phyloP scores from a whole-genome alignment of 2,797 vertebrate genomes.

The Limnodromus scolopaceus region DNA sequence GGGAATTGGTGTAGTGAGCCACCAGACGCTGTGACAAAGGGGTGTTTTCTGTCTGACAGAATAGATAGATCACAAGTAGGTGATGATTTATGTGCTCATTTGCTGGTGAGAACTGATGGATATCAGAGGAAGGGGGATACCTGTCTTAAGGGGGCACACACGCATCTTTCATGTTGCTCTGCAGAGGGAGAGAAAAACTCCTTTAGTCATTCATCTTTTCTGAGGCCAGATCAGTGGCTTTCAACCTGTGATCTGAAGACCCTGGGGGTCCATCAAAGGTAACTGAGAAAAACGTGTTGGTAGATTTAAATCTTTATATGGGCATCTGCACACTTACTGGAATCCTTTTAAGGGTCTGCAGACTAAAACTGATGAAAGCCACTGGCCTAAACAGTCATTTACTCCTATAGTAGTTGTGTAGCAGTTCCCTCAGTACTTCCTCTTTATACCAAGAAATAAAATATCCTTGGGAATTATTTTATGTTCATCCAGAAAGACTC shows the following conservation, averaged over 20 bases:
- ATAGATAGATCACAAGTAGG: not conserved
- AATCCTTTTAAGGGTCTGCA: not conserved
- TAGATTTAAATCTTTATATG: not conserved
- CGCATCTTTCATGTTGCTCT: not conserved
- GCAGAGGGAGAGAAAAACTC: not conserved
- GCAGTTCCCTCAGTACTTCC: not conserved
- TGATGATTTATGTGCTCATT: constrained; percentile 46
- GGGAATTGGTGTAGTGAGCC: not conserved
- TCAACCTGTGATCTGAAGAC: not conserved
- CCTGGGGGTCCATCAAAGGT: not conserved
- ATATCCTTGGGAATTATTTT: not conserved
- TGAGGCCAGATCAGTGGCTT: not conserved
- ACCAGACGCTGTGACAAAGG: not conserved
- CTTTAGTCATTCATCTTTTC: not conserved
- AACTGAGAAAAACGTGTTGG: not conserved
- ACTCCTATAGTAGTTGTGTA: not conserved
- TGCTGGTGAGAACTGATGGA: not conserved
- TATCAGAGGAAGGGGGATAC: not conserved
- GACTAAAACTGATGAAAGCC: not conserved
- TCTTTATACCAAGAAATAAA: not conserved
- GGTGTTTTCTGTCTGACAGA: constrained; percentile 1
- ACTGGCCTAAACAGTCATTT: not conserved
- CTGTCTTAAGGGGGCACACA: not conserved
- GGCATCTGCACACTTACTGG: not conserved
- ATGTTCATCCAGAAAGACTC: not conserved